Evolutionary conservation across 2,888 invertebrate genomes (phyloP).

Genomic region (Synanthedon andrenaeformis): DNA sequence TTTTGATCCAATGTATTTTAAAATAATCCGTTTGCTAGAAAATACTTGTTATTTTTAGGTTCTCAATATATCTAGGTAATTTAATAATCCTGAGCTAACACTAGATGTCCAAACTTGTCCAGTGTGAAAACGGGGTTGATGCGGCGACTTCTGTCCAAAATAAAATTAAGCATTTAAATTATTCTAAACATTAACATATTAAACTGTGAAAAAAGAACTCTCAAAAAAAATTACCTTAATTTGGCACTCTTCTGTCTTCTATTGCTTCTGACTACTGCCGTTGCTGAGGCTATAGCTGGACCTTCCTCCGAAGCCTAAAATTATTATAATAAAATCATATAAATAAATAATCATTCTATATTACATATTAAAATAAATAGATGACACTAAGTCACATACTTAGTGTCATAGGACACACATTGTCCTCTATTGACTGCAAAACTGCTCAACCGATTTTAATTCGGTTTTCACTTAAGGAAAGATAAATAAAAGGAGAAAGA

Average conservation of each 20-base stretch:
- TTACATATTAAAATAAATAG: too few species aligned
- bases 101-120: conserved; percentile 53
- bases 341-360: neutral
- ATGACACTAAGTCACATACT: too few species aligned
- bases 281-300: conserved; percentile 43
- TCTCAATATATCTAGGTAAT: neutral
- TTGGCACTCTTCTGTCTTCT: conserved; percentile 43
- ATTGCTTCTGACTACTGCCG: conserved; percentile 39
- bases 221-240: conserved; percentile 31
- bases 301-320: conserved; percentile 38
- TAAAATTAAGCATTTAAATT: neutral
- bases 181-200: neutral
- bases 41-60: too few species aligned
- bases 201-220: too few species aligned
- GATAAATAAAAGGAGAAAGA: too few species aligned
- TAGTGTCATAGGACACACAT: too few species aligned
- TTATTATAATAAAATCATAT: neutral
- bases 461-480: too few species aligned
- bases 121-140: conserved; percentile 56
- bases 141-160: conserved; percentile 33
- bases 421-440: too few species aligned
- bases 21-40: too few species aligned
- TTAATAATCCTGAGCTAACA: conserved; percentile 42
- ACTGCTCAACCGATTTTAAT: too few species aligned
- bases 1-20: too few species aligned